Evolutionary conservation across 2,888 invertebrate genomes (phyloP).

Genomic region (Chrysolina americana): DNA sequence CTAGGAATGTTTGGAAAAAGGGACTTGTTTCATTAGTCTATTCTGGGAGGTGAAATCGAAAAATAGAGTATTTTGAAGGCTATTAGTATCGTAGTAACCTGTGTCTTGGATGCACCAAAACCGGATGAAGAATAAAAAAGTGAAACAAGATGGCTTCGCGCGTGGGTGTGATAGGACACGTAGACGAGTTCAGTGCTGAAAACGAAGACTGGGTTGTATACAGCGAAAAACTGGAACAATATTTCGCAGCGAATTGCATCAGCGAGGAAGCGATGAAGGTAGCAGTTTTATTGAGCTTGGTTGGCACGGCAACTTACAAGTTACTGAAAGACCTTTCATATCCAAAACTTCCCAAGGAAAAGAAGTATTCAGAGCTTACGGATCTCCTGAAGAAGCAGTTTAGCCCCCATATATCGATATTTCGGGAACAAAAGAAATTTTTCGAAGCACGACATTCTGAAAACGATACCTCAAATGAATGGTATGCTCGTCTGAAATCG

Average conservation of each 20-base stretch:
- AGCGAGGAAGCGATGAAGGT: slow-evolving; percentile 27
- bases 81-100: no score
- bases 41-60: no score
- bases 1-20: no score
- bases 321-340: slow-evolving; percentile 46
- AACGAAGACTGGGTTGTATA: slow-evolving; percentile 37
- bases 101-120: no score
- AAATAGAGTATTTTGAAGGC: no score
- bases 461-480: slow-evolving; percentile 45
- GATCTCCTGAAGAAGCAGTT: slow-evolving; percentile 44
- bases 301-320: slow-evolving; percentile 47
- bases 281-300: slow-evolving; percentile 49
- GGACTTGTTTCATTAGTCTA: no score
- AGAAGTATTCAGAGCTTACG: slow-evolving; percentile 45
- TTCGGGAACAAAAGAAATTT: slow-evolving; percentile 48
- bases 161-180: neutral
- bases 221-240: slow-evolving; percentile 34
- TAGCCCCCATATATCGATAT: slow-evolving; percentile 42
- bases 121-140: neutral
- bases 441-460: slow-evolving; percentile 48
- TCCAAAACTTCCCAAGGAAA: slow-evolving; percentile 50
- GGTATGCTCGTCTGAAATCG: slow-evolving; percentile 49
- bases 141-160: neutral
- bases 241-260: slow-evolving; percentile 35
- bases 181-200: slow-evolving; percentile 22